Percentiles rank a stretch among this genome's conserved stretches.
These are phyloP conservation scores for Pammene fasciana DNA, from an alignment of 2,888 invertebrate species.

Conservation along the genomic window DNA sequence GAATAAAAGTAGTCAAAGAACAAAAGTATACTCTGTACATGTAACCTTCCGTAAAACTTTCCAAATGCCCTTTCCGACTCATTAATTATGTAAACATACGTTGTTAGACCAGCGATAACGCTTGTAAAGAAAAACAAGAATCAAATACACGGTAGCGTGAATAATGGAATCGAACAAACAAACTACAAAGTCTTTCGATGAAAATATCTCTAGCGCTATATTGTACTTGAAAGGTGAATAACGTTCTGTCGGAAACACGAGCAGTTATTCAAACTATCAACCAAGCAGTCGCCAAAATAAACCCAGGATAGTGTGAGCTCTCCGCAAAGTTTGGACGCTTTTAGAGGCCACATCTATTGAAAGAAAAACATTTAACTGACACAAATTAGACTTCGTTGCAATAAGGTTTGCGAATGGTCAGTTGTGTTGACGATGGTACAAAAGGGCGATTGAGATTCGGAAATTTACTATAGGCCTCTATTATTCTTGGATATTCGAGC, in stretches of 20 bases:
- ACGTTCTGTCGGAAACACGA: slow-evolving; percentile 60
- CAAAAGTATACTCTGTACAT: neutral
- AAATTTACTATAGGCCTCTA: too few relatives aligned
- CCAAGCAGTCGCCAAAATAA: neutral
- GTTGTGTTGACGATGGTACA: too few relatives aligned
- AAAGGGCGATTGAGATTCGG: too few relatives aligned
- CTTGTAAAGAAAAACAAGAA: slow-evolving; percentile 19
- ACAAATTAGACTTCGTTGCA: too few relatives aligned
- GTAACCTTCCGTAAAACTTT: slow-evolving; percentile 16
- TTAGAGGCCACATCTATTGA: too few relatives aligned
- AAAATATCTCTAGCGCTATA: slow-evolving; percentile 52
- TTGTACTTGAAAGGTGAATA: slow-evolving; percentile 59
- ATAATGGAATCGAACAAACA: slow-evolving; percentile 20
- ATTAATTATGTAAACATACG: slow-evolving; percentile 25
- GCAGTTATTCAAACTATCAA: neutral
- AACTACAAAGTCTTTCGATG: slow-evolving; percentile 32
- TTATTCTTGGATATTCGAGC: too few relatives aligned
- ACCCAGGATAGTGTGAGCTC: neutral
- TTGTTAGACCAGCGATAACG: slow-evolving; percentile 11
- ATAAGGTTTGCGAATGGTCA: too few relatives aligned
- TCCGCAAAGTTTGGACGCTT: neutral
- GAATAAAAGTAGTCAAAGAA: slow-evolving; percentile 14
- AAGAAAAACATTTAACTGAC: too few relatives aligned
- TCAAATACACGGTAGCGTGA: slow-evolving; percentile 16
- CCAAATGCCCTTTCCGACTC: slow-evolving; percentile 3